These are phyloP conservation scores for Brachyptera putata DNA, from an alignment of 2,888 invertebrate species.

Conservation along the genomic window DNA sequence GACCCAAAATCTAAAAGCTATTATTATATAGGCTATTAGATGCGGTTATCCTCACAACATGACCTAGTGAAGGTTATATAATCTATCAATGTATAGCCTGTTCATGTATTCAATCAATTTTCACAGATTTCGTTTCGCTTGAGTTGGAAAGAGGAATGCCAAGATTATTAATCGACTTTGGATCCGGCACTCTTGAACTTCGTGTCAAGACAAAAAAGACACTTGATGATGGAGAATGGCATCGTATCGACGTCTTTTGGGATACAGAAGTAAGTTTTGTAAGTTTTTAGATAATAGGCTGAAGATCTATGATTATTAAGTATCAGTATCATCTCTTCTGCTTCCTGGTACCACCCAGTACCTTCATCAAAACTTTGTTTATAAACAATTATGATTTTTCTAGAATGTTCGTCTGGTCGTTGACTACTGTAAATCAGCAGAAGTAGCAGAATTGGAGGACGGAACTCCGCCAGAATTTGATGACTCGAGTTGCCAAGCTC, in stretches of 20 bases:
- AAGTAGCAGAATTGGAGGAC: conserved; percentile 84
- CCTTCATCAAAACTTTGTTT: neutral
- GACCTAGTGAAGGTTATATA: too few species aligned
- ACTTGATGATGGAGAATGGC: conserved; percentile 96
- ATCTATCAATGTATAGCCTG: too few species aligned
- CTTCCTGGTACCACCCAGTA: neutral
- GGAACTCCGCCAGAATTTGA: conserved; percentile 86
- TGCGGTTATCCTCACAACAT: too few species aligned
- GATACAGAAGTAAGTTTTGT: conserved; percentile 65
- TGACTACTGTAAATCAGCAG: conserved; percentile 87
- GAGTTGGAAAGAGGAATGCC: conserved; percentile 91
- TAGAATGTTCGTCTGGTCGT: conserved; percentile 84
- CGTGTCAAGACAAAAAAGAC: conserved; percentile 80
- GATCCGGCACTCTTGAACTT: conserved; percentile 85
- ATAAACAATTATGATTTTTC: conserved; percentile 26
- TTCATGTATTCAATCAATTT: conserved; percentile 11
- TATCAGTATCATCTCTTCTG: neutral
- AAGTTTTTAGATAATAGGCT: neutral
- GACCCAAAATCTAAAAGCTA: too few species aligned
- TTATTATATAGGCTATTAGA: too few species aligned
- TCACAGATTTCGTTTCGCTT: conserved; percentile 82
- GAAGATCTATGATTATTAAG: neutral
- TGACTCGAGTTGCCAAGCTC: conserved; percentile 83
- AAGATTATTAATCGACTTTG: conserved; percentile 86
- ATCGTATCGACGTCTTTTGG: conserved; percentile 93